phyloP scores from a whole-genome alignment of 2,113 vertebrate genomes.

The Chelonoidis abingdonii region DNA sequence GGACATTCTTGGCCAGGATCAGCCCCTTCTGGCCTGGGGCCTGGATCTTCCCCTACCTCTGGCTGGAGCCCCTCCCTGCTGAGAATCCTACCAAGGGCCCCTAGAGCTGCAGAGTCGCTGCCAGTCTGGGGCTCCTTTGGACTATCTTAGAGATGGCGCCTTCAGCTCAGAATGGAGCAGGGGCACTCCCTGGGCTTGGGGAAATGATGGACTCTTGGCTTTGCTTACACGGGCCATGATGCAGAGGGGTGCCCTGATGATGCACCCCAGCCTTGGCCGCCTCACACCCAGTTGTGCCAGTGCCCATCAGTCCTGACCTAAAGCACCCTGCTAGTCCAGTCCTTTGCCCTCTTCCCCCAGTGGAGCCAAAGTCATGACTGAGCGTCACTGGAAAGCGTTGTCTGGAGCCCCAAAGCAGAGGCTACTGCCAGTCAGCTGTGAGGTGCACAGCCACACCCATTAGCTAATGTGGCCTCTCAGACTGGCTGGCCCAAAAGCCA shows the following conservation, averaged over 20 bases:
- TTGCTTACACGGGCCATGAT: neutral
- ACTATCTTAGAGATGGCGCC: too few relatives aligned
- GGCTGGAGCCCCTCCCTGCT: neutral
- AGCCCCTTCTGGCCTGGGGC: too few relatives aligned
- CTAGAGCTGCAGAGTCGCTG: neutral
- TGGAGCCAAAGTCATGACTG: neutral
- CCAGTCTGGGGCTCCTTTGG: neutral
- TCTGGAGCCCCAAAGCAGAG: neutral
- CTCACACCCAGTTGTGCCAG: neutral
- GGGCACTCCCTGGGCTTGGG: neutral
- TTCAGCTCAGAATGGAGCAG: neutral
- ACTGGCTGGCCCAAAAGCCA: neutral
- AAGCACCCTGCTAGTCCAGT: neutral
- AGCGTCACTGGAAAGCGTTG: neutral
- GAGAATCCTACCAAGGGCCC: neutral
- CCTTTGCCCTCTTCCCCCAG: neutral
- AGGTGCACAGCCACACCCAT: neutral
- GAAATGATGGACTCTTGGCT: neutral
- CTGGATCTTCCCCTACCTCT: neutral
- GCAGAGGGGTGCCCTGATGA: neutral
- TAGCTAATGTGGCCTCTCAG: neutral
- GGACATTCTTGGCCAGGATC: neutral
- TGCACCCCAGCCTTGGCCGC: neutral
- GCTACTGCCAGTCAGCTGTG: neutral
- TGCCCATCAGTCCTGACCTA: neutral